These are phyloP conservation scores for Chironomus riparius DNA, from an alignment of 2,888 invertebrate species.

Conservation along the genomic window DNA sequence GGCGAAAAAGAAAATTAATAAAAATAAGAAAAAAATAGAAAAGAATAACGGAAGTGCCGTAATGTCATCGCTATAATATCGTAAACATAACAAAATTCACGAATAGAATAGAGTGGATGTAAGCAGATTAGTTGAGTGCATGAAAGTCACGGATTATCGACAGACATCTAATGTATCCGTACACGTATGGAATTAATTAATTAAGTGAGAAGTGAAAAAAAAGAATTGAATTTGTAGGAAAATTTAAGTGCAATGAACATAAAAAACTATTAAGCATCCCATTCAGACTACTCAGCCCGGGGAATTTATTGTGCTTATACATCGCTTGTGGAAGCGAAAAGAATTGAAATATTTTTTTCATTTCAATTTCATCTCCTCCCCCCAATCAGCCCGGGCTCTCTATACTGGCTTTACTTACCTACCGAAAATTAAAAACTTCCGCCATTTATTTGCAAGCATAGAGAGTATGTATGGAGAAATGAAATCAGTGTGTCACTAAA, in stretches of 20 bases:
- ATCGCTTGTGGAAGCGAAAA: neutral
- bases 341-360: neutral
- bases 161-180: too few species aligned
- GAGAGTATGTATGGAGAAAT: neutral
- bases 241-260: neutral
- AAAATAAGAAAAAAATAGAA: neutral
- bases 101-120: too few species aligned
- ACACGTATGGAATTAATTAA: neutral
- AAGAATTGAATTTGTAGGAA: neutral
- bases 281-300: neutral
- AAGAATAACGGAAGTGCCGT: constrained; percentile 5
- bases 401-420: neutral
- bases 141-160: too few species aligned
- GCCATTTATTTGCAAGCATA: constrained; percentile 13
- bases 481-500: constrained; percentile 1
- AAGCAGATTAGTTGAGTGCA: too few species aligned
- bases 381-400: neutral
- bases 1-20: neutral
- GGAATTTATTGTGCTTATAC: neutral
- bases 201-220: neutral
- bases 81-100: too few species aligned
- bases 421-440: constrained; percentile 24
- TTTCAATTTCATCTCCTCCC: neutral
- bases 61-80: neutral
- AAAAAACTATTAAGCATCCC: neutral